Percentiles rank a stretch among this genome's conserved stretches.
These are phyloP conservation scores for Bellardia pandia DNA, from an alignment of 2,888 invertebrate species.

Conservation along the genomic window DNA sequence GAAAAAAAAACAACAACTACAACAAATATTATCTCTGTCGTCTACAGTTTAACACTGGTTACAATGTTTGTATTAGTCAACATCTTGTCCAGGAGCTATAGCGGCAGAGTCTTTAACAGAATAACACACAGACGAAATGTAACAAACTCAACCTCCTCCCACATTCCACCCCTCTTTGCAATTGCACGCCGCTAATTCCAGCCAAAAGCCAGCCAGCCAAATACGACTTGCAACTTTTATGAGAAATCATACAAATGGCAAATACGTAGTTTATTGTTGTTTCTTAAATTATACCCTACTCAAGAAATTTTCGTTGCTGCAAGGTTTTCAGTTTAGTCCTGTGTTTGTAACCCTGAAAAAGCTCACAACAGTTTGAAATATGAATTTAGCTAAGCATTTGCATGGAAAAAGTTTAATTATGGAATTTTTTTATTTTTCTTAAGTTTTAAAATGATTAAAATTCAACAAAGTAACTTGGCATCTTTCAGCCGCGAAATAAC, in stretches of 20 bases:
- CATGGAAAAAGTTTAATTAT: no score
- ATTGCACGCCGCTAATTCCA: conserved; percentile 9
- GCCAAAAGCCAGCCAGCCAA: background rate
- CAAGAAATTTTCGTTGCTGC: conserved; percentile 8
- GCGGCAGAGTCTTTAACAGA: conserved; percentile 43
- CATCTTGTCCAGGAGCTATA: conserved; percentile 23
- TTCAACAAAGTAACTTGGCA: background rate
- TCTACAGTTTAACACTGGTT: conserved; percentile 51
- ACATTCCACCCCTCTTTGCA: background rate
- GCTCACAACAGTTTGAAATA: background rate
- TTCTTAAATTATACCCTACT: conserved; percentile 7
- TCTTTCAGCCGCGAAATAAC: background rate
- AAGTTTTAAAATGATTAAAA: background rate
- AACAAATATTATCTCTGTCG: conserved; percentile 26
- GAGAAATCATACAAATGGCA: conserved; percentile 43
- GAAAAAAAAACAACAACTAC: conserved; percentile 3
- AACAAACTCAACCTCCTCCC: background rate
- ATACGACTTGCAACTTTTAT: conserved; percentile 10
- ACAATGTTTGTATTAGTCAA: conserved; percentile 31
- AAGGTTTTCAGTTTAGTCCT: conserved; percentile 29
- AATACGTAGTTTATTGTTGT: conserved; percentile 11
- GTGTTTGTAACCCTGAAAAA: conserved; percentile 23
- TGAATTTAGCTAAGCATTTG: no score
- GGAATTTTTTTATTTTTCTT: no score
- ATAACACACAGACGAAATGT: background rate